Evolutionary conservation across 2,797 vertebrate species (phyloP), one percentile per base, ranked within the genome.

Genomic region (Buceros bicornis): DNA sequence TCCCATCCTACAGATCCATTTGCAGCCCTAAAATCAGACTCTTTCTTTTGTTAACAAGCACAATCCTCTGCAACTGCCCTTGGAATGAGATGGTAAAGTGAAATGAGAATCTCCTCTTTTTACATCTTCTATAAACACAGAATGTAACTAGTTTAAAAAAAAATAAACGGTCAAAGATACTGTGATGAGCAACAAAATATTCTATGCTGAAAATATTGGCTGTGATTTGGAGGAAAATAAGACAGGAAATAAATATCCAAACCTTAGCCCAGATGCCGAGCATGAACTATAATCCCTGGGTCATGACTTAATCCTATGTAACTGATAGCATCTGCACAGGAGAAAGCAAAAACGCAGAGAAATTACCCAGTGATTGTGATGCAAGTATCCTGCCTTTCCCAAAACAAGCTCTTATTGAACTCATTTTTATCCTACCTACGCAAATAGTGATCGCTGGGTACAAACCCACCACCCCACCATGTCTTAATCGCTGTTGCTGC

Each of bases 1-100:
- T 86, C 37, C 81, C 50, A 62, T 67, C 84, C 91, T 78, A 72
- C 56, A 1, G 67, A 86, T 13, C 89, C 67, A 91, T 93, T 80
- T 92, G 79, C 69, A 86, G 87, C 50, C 94, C 84, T 88, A 78
- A 91, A 93, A 67, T 74, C 50, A 79, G 64, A 50, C 61, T 80
- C 35, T 22, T 76, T 31, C 62, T 82, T 85, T 60, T 14, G 2
- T 70, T 80, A 87, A 77, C 29, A 80, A 54, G 60, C 40, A 80
- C 22, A 43, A 61, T 42, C 45, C 53, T 74, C 74, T 71, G 31
- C 0, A 2, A 56, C 5, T 69, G 62, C 48, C 51, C 53, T 61
- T 8, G 4, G 26, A 90, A 61, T 31, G 82, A 56, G 22, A 57
- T 1, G 19, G 53, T 16, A 90, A 88, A 79, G 87, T 18, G 21